A percentile compares a stretch with the other conserved stretches of the same genome.
These are phyloP conservation scores for Sclerurus mexicanus DNA, from an alignment of 2,113 vertebrate genomes.

Conservation along the genomic window DNA sequence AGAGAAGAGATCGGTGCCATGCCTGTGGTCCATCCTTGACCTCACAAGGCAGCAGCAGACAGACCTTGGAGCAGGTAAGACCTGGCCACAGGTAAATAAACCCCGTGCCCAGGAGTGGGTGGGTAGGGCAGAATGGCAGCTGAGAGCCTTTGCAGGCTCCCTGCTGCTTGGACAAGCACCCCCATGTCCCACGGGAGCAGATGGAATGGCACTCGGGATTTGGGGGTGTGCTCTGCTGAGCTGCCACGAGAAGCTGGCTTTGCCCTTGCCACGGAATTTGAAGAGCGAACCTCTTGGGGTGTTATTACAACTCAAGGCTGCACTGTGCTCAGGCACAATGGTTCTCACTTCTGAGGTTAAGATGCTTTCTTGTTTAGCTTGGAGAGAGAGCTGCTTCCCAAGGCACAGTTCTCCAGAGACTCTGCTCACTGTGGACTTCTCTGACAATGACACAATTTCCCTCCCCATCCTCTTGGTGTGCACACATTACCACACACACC, in stretches of 20 bases:
- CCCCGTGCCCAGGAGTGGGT: not conserved
- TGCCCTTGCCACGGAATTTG: not conserved
- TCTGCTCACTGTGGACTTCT: not conserved
- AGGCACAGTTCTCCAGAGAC: not conserved
- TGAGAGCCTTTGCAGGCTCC: not conserved
- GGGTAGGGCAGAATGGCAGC: not conserved
- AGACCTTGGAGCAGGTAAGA: too few species aligned
- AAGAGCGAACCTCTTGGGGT: not conserved
- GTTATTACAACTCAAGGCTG: not conserved
- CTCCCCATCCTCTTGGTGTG: not conserved
- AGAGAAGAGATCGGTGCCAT: too few species aligned
- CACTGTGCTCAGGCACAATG: not conserved
- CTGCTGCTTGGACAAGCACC: not conserved
- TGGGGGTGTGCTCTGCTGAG: not conserved
- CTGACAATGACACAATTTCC: rapidly evolving
- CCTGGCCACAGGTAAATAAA: not conserved
- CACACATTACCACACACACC: not conserved
- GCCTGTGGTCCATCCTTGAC: too few species aligned
- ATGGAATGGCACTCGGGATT: not conserved
- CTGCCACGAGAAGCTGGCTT: not conserved
- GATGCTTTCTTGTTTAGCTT: not conserved
- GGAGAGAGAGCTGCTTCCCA: not conserved
- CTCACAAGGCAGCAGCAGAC: too few species aligned
- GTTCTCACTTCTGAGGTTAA: not conserved
- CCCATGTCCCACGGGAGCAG: rapidly evolving